These are phyloP conservation scores for Polymixis lichenea DNA, from an alignment of 2,888 invertebrate species.

Conservation along the genomic window DNA sequence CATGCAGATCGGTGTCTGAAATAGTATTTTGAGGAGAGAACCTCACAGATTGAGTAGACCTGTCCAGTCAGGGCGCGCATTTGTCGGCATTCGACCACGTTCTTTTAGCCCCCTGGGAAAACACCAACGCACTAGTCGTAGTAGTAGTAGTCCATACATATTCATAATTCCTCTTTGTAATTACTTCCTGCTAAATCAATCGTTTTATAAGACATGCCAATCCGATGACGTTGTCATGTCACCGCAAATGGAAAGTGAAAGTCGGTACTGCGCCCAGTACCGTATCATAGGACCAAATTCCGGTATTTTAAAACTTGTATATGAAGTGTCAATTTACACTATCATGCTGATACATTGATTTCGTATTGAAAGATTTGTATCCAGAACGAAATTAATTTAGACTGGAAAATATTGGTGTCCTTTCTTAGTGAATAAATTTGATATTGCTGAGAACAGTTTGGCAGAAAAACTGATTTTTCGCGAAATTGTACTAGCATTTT, in stretches of 20 bases:
- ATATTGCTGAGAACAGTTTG: background rate
- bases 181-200: slow-evolving; percentile 50
- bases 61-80: no score
- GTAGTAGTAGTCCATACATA: slow-evolving; percentile 6
- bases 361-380: background rate
- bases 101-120: background rate
- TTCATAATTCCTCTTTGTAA: slow-evolving; percentile 20
- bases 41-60: no score
- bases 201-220: slow-evolving; percentile 37
- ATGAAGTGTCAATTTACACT: slow-evolving; percentile 2
- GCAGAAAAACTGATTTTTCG: background rate
- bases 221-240: slow-evolving; percentile 55
- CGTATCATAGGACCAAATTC: slow-evolving; percentile 37
- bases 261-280: slow-evolving; percentile 55
- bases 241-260: slow-evolving; percentile 63
- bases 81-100: background rate
- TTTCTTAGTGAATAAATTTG: background rate
- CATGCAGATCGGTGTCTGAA: no score
- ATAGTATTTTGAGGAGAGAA: no score
- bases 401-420: background rate
- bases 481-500: background rate
- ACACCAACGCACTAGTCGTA: slow-evolving; percentile 10
- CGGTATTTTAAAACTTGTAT: slow-evolving; percentile 27
- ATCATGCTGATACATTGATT: background rate
- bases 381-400: background rate